Evolutionary conservation across 2,113 vertebrate genomes (phyloP).

Genomic region (Lota lota): DNA sequence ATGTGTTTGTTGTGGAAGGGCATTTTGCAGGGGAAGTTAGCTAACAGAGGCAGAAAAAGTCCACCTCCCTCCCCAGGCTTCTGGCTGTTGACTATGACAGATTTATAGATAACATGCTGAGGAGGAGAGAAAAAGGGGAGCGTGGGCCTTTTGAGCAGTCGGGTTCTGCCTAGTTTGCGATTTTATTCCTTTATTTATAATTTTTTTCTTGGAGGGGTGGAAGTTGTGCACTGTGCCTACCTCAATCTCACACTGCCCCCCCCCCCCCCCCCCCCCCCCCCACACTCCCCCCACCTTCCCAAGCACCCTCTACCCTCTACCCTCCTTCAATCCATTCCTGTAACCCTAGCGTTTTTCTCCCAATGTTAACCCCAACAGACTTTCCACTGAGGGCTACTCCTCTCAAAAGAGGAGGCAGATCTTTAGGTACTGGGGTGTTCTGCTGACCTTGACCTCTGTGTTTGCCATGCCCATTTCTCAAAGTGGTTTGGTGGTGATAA

Average conservation of each 20-base stretch:
- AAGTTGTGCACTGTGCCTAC: conserved; percentile 31
- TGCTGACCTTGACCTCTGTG: conserved; percentile 73
- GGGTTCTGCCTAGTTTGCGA: conserved; percentile 45
- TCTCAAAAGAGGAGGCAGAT: conserved; percentile 92
- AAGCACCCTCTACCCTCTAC: conserved; percentile 20
- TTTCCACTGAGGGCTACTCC: conserved; percentile 91
- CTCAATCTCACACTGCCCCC: conserved; percentile 23
- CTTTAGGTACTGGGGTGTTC: conserved; percentile 84
- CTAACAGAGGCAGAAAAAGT: conserved; percentile 18
- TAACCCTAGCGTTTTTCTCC: conserved; percentile 76
- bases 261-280: not conserved
- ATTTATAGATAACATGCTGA: conserved; percentile 41
- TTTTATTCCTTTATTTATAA: conserved; percentile 20
- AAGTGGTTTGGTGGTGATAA: conserved; percentile 68
- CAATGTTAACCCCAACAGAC: conserved; percentile 85
- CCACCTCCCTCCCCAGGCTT: conserved; percentile 16
- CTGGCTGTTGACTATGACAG: conserved; percentile 28
- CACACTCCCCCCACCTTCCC: conserved; percentile 10
- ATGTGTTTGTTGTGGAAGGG: conserved; percentile 15
- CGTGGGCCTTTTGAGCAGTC: conserved; percentile 30
- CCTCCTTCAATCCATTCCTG: conserved; percentile 56
- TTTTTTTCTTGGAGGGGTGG: conserved; percentile 17
- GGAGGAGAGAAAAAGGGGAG: conserved; percentile 20
- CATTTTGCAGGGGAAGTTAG: conserved; percentile 15
- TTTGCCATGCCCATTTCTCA: conserved; percentile 73